Evolutionary conservation across 2,797 vertebrate genomes (phyloP), one percentile per base, ranked within the genome.

Genomic region (Notamacropus eugenii): DNA sequence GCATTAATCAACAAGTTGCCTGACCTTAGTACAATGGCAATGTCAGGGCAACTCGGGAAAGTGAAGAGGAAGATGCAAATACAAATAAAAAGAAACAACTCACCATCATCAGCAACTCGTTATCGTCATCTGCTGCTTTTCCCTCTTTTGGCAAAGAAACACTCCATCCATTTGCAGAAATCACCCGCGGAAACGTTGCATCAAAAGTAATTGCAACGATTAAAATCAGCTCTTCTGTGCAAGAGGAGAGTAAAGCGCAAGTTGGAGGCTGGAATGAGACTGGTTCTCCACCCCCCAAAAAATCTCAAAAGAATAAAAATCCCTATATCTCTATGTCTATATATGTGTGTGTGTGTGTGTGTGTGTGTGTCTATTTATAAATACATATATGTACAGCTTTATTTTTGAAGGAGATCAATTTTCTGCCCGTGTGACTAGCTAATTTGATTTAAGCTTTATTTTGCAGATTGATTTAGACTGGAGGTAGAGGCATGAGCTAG

Each of bases 201-300:
- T 99, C 99, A 99, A 99, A 99, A 99, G 99, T 99, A 99, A 99
- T 99, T 99, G 99, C 99, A 99, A 99, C 99, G 99, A 99, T 99
- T 99, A 99, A 99, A 99, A 99, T 99, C 99, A 99, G 99, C 99
- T 99, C 99, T 99, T 99, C 99, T 99, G 99, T 99, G 99, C 99
- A 99, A 99, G 99, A 99, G 99, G 98, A 98, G 99, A 99, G 99
- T 99, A 99, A 99, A 98, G 99, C 99, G 99, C 99, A 99, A 99
- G 99, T 99, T 99, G 98, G 98, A 99, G 99, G 99, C 99, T 99
- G 99, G 98, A 99, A 99, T 98, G 98, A 99, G 99, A 98, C 98
- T 99, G 99, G 99, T 99, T 99, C 98, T 99, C 98, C 97, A 96
- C 91, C 90, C 90, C 96, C 97, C 58, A 98, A 46, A 98, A 99